phyloP scores from a whole-genome alignment of 2,888 invertebrate species.

The Calliopum simillimum region DNA sequence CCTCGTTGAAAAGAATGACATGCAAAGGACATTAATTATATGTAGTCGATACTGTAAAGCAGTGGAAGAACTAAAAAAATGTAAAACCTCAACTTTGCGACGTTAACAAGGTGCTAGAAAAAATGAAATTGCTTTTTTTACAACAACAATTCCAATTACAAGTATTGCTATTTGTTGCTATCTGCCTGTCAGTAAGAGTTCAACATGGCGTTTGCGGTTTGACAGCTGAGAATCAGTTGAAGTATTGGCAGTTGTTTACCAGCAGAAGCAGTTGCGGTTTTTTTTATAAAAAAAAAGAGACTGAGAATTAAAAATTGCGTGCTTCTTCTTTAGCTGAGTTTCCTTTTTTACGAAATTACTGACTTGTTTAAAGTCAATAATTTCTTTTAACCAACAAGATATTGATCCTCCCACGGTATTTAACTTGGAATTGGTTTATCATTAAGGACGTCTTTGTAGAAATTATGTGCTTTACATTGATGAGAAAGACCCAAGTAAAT shows the following conservation, averaged over 20 bases:
- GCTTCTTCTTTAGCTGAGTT: not conserved
- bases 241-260: conserved; percentile 28
- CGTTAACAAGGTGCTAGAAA: conserved; percentile 29
- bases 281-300: not conserved
- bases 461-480: not conserved
- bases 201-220: conserved; percentile 31
- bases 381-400: conserved; percentile 15
- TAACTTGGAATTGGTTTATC: not conserved
- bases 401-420: not conserved
- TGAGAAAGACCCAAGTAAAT: too few relatives aligned
- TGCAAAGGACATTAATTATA: conserved; percentile 29
- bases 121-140: not conserved
- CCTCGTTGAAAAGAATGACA: conserved; percentile 8
- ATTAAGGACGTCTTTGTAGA: not conserved
- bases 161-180: not conserved
- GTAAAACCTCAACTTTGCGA: not conserved
- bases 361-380: conserved; percentile 28
- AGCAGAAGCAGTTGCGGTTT: not conserved
- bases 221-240: conserved; percentile 29
- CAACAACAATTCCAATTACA: not conserved
- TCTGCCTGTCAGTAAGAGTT: not conserved
- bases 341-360: conserved; percentile 8
- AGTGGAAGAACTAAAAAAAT: not conserved
- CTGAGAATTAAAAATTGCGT: conserved; percentile 25
- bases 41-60: not conserved